Evolutionary conservation across 2,888 invertebrate species (phyloP).

Genomic region (Drosophila barbarae): DNA sequence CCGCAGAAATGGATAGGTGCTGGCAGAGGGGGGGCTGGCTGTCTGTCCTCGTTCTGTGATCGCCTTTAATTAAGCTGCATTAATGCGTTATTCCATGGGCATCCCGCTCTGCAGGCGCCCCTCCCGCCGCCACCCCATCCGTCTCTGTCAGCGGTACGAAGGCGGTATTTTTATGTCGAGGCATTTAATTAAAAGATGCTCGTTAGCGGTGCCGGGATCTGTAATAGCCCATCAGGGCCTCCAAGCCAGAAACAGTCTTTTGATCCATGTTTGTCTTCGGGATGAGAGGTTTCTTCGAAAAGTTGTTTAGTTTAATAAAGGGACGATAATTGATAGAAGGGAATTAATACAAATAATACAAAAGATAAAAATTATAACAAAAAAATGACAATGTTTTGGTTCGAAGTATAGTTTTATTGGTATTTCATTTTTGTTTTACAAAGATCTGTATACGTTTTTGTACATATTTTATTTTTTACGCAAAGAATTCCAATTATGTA

Average conservation of each 20-base stretch:
- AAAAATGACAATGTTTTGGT: too few species aligned
- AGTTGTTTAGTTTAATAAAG: too few species aligned
- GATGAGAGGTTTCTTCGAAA: neutral
- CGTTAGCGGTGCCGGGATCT: constrained; percentile 29
- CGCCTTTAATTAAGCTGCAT: constrained; percentile 60
- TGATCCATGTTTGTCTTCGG: neutral
- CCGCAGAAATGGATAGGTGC: constrained; percentile 27
- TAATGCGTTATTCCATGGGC: constrained; percentile 38
- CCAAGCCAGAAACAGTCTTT: neutral
- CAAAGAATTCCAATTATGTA: neutral
- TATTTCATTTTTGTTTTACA: too few species aligned
- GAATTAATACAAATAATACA: too few species aligned
- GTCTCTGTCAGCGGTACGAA: constrained; percentile 5
- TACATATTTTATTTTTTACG: too few species aligned
- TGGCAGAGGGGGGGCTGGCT: too few species aligned
- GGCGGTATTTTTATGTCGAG: constrained; percentile 46
- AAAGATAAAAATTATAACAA: too few species aligned
- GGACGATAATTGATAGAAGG: too few species aligned
- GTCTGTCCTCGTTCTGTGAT: constrained; percentile 40
- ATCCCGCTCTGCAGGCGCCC: neutral
- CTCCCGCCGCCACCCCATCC: constrained; percentile 4
- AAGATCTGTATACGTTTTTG: too few species aligned
- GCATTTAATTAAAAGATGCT: constrained; percentile 61
- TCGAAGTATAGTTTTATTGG: too few species aligned
- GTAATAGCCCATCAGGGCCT: constrained; percentile 13